Conservation (phyloP, 2,113 vertebrate genomes). For the Gobiocypris rarus region DNA sequence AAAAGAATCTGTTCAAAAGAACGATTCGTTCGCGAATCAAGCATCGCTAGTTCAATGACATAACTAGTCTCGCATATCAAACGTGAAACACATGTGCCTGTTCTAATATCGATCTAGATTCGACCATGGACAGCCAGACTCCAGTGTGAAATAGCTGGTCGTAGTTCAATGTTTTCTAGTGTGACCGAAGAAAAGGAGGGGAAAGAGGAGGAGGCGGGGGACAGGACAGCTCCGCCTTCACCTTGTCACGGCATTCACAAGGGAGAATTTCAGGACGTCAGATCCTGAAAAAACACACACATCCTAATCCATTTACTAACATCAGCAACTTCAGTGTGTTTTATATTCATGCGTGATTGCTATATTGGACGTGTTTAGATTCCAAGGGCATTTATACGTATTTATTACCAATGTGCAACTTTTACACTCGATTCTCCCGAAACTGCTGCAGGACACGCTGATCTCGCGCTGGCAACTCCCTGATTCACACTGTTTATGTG, state of each 20-base stretch:
- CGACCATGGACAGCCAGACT: neutral
- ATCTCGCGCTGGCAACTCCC: conserved; percentile 5
- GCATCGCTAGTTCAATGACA: neutral
- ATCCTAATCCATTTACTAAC: neutral
- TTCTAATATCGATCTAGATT: neutral
- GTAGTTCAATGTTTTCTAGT: neutral
- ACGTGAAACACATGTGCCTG: neutral
- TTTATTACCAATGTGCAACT: conserved; percentile 20
- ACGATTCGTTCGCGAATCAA: neutral
- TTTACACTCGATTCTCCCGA: neutral
- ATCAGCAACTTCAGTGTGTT: neutral
- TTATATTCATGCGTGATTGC: neutral
- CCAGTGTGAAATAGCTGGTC: neutral
- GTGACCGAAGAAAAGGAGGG: neutral
- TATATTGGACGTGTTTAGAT: neutral
- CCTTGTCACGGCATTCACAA: neutral
- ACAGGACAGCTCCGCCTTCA: conserved; percentile 26
- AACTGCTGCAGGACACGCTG: neutral
- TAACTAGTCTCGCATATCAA: neutral
- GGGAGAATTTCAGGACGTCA: neutral
- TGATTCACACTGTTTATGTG: neutral
- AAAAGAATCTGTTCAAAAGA: neutral
- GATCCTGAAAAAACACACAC: conserved; percentile 8
- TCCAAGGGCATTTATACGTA: neutral
- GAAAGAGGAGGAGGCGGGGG: neutral